Evolutionary conservation across 1,140 invertebrate genomes (phyloP).

Genomic region (Atopsyche davidsoni): DNA sequence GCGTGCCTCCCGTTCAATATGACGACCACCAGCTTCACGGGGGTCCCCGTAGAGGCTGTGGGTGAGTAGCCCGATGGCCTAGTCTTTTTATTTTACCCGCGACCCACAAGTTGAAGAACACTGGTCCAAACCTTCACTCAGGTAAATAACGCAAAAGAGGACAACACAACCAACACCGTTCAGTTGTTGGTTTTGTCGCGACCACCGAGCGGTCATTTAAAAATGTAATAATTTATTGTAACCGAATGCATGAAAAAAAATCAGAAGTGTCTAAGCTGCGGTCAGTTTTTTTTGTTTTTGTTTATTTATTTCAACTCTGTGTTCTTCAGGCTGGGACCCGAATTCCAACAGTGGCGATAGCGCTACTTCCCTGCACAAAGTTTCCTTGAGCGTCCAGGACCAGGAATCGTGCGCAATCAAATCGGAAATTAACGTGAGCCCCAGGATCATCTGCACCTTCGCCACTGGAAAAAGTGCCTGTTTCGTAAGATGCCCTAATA

Average conservation of each 20-base stretch:
- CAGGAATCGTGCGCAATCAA: conserved; percentile 42
- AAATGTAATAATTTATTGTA: too few relatives aligned
- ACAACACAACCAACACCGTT: background rate
- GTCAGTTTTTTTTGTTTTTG: too few relatives aligned
- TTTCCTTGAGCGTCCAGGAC: conserved; percentile 51
- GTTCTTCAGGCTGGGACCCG: conserved; percentile 58
- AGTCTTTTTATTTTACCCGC: too few relatives aligned
- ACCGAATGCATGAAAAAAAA: too few relatives aligned
- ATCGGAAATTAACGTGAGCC: conserved; percentile 34
- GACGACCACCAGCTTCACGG: conserved; percentile 40
- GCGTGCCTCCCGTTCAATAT: conserved; percentile 61
- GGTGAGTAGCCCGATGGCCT: conserved; percentile 33
- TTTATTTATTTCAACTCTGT: background rate
- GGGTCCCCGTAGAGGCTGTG: conserved; percentile 45
- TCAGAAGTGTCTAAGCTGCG: too few relatives aligned
- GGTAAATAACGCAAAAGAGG: background rate
- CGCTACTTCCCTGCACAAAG: conserved; percentile 53
- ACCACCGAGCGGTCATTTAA: too few relatives aligned
- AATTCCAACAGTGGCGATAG: conserved; percentile 46
- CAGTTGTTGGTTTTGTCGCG: too few relatives aligned
- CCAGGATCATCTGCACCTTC: conserved; percentile 62
- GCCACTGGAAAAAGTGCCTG: conserved; percentile 56
- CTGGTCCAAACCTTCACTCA: conserved; percentile 27
- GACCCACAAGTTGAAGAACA: too few relatives aligned
- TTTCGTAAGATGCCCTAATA: conserved; percentile 49